Evolutionary conservation across 2,113 vertebrate species (phyloP).

Genomic region (Mustelus asterias): DNA sequence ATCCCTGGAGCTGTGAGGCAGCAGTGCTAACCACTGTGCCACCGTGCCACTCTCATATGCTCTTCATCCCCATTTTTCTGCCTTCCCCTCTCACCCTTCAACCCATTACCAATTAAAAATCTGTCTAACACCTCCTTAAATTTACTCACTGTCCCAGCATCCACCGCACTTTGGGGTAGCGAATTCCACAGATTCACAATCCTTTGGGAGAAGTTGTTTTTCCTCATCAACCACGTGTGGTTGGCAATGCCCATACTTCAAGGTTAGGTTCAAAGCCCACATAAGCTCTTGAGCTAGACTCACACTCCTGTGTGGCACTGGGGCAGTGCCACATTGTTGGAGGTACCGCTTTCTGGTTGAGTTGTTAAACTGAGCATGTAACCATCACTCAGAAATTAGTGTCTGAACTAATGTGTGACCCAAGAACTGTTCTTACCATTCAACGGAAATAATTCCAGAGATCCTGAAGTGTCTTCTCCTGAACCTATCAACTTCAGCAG

Average conservation of each 20-base stretch:
- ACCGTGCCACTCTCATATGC: too few species aligned
- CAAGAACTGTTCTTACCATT: conserved; percentile 53
- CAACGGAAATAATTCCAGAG: conserved; percentile 59
- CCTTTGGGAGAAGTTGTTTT: too few species aligned
- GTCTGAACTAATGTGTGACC: neutral
- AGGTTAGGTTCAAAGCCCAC: neutral
- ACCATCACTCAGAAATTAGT: neutral
- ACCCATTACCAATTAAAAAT: too few species aligned
- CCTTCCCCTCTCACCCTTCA: too few species aligned
- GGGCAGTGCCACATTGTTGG: neutral
- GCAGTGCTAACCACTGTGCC: too few species aligned
- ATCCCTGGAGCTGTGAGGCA: too few species aligned
- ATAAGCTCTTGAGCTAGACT: neutral
- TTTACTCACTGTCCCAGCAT: too few species aligned
- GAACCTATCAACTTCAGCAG: conserved; percentile 57
- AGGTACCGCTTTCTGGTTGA: neutral
- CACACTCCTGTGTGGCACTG: neutral
- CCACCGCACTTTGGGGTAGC: too few species aligned
- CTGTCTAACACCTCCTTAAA: too few species aligned
- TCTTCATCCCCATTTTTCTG: too few species aligned
- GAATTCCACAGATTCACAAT: too few species aligned
- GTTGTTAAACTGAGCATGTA: neutral
- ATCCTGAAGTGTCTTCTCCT: conserved; percentile 54
- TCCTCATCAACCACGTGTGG: neutral
- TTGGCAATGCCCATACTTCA: neutral